Percentiles rank a stretch among this genome's conserved stretches.
Evolutionary conservation across 1,140 invertebrate species (phyloP).

Genomic region (Odontomachus brunneus): DNA sequence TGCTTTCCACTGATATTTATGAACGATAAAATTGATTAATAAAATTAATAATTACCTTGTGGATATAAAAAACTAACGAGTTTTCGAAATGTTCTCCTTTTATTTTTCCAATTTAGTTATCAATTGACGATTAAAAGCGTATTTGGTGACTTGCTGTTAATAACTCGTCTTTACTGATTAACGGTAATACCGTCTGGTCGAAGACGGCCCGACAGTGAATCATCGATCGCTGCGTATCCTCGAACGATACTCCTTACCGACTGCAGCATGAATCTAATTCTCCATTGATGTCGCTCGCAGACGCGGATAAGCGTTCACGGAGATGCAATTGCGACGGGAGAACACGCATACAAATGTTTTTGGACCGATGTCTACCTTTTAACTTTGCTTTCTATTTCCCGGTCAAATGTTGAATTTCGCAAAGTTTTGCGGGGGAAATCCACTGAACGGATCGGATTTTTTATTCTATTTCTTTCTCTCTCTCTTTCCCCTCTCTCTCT

Average conservation of each 20-base stretch:
- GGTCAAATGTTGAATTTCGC: too few species aligned
- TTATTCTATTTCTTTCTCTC: too few species aligned
- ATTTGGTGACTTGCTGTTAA: conserved; percentile 32
- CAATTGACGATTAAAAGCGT: background rate
- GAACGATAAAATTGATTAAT: too few species aligned
- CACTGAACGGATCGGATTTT: too few species aligned
- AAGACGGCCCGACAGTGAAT: background rate
- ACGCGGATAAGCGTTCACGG: background rate
- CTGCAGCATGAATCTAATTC: conserved; percentile 15
- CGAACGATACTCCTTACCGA: conserved; percentile 47
- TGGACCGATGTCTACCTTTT: too few species aligned
- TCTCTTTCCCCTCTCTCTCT: too few species aligned
- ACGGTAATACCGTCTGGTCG: background rate
- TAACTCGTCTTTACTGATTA: conserved; percentile 33
- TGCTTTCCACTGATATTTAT: too few species aligned
- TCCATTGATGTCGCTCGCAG: background rate
- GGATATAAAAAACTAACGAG: too few species aligned
- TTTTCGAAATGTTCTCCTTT: background rate
- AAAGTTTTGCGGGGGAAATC: too few species aligned
- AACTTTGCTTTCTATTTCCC: too few species aligned
- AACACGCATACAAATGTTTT: background rate
- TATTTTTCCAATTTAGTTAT: background rate
- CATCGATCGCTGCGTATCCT: conserved; percentile 15
- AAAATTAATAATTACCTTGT: too few species aligned
- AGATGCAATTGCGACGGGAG: background rate